Percentiles rank a stretch among this genome's conserved stretches.
phyloP scores from a whole-genome alignment of 2,888 invertebrate genomes.

The Therioaphis trifolii region DNA sequence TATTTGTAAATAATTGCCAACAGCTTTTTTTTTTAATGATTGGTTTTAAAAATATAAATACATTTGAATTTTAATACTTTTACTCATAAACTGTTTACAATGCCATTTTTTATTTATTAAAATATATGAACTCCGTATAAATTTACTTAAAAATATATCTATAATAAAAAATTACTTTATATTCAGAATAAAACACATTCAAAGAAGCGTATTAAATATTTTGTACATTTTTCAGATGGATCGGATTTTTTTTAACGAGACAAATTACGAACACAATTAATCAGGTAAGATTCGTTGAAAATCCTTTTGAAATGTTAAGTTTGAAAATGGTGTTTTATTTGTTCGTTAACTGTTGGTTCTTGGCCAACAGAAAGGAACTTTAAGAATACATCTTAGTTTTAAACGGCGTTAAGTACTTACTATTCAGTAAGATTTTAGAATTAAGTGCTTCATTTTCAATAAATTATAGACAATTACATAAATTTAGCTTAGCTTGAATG shows the following conservation, averaged over 20 bases:
- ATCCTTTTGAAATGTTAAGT: not conserved
- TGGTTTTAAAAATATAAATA: no score
- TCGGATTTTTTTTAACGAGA: slow-evolving; percentile 39
- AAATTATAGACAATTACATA: not conserved
- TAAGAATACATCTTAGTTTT: slow-evolving; percentile 23
- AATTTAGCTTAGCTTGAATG: not conserved
- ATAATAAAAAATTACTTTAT: no score
- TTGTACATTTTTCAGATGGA: slow-evolving; percentile 48
- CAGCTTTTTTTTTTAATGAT: no score
- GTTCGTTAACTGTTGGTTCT: not conserved
- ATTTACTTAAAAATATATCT: no score
- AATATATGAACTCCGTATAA: no score
- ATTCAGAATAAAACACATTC: no score
- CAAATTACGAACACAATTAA: slow-evolving; percentile 38
- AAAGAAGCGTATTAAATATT: not conserved
- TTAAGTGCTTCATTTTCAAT: slow-evolving; percentile 6
- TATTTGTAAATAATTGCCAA: no score
- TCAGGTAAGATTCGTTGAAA: slow-evolving; percentile 48
- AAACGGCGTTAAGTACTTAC: no score
- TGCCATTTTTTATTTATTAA: no score
- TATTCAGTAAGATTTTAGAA: not conserved
- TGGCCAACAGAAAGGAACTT: not conserved
- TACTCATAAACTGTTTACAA: no score
- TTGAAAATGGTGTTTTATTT: not conserved
- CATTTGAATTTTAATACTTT: no score